phyloP scores from a whole-genome alignment of 1,140 invertebrate genomes.

The Bombus waltoni region DNA sequence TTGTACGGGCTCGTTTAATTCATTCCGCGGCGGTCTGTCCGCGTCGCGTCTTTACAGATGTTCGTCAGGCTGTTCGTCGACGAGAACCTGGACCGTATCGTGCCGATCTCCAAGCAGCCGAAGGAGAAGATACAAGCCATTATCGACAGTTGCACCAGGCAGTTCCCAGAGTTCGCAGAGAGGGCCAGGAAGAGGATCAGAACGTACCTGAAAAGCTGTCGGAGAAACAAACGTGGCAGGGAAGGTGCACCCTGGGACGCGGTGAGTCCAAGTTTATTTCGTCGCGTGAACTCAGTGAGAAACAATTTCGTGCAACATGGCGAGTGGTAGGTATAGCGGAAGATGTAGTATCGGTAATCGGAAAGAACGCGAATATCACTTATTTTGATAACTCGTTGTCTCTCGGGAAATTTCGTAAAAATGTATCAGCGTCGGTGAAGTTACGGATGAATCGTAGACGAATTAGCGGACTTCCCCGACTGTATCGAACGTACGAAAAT shows the following conservation, averaged over 20 bases:
- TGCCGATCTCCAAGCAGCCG: conserved; percentile 98
- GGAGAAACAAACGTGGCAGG: conserved; percentile 95
- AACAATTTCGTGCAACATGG: too few species aligned
- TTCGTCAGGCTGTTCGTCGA: conserved; percentile 98
- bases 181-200: conserved; percentile 96
- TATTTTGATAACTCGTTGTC: too few species aligned
- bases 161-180: conserved; percentile 98
- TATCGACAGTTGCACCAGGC: conserved; percentile 97
- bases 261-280: conserved; percentile 80
- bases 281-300: conserved; percentile 20
- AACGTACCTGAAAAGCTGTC: conserved; percentile 97
- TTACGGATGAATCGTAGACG: too few species aligned
- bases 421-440: too few species aligned
- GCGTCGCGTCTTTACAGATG: conserved; percentile 88
- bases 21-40: conserved; percentile 59
- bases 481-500: background rate
- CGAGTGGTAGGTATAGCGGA: too few species aligned
- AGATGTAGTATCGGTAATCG: too few species aligned
- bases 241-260: conserved; percentile 89
- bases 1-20: conserved; percentile 57
- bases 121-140: conserved; percentile 99
- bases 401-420: too few species aligned
- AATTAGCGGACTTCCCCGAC: too few species aligned
- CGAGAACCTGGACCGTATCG: conserved; percentile 97
- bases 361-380: too few species aligned